phyloP scores from a whole-genome alignment of 2,797 vertebrate species.

The Sebastolobus altivelis region DNA sequence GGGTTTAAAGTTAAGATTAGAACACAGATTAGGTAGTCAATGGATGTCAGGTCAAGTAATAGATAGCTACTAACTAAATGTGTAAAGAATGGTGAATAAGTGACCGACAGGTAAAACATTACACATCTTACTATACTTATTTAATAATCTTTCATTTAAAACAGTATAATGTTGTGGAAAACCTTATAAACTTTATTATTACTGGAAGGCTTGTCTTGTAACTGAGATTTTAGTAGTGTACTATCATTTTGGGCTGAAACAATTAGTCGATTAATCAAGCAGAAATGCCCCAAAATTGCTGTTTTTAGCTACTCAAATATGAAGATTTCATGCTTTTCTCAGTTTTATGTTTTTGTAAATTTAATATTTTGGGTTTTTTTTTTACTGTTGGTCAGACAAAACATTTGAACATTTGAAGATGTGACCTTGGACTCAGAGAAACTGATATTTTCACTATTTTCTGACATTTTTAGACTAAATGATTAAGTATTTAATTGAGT shows the following conservation, averaged over 20 bases:
- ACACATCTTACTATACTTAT: too few relatives aligned
- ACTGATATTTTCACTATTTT: not conserved
- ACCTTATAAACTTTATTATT: too few relatives aligned
- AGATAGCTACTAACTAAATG: too few relatives aligned
- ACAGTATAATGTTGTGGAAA: too few relatives aligned
- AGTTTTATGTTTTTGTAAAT: not conserved
- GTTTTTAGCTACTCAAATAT: not conserved
- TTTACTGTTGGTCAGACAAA: not conserved
- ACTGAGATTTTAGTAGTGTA: too few relatives aligned
- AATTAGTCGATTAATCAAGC: not conserved
- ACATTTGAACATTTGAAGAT: not conserved
- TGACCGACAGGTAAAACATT: too few relatives aligned
- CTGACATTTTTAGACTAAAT: not conserved
- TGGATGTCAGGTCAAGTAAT: too few relatives aligned
- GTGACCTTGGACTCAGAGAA: not conserved
- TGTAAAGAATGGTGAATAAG: too few relatives aligned
- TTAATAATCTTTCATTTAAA: too few relatives aligned
- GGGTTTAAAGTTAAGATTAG: not conserved
- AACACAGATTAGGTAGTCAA: not conserved
- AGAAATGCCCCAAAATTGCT: too few relatives aligned
- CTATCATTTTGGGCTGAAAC: not conserved
- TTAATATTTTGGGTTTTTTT: not conserved
- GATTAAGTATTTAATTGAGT: not conserved
- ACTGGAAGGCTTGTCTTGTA: too few relatives aligned
- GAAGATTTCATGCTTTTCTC: not conserved